Evolutionary conservation across 2,888 invertebrate species (phyloP), one percentile per base, ranked within the genome.

Genomic region (Arctia plantaginis): DNA sequence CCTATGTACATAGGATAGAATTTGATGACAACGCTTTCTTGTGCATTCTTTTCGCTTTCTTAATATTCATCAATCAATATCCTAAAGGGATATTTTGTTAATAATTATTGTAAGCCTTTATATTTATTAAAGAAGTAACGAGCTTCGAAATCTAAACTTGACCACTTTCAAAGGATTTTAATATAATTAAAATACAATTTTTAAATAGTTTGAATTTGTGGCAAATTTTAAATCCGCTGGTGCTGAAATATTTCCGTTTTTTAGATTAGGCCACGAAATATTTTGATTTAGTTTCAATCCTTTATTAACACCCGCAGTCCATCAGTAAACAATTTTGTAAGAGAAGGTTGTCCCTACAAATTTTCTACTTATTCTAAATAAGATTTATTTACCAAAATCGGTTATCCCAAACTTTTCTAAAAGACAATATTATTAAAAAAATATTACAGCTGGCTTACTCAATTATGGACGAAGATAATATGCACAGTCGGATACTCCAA

Each of bases 401-500:
- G 12, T 41, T 41, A 41, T 10, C 41, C 41, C 12, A 41, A 41
- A 41, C 6, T 12, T 1, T 41, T 20, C 0, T 8, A 51, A 51
- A 51, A 51, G 20, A 51, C 51, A 51, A 51, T 51, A 51, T 23
- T 20, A 47, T 20, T 47, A 47, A 20, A 51, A 51, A 51, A 51
- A 23, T 7, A 51, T 51, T 51, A 20, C 12, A 4, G 23, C 18
- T 23, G 35, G 65, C 23, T 23, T 35, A 39, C 65, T 39, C 39
- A 66, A 39, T 39, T 66, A 23, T n/a, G 39, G 75, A 76, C 78
- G 69, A 51, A 75, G 73, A 81, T 67, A 67, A 30, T 79, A 77
- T 82, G 73, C 69, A 82, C 80, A 86, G 77, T 82, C 70, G 72
- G 73, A 77, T 84, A 78, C 72, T 66, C 71, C 74, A 44, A 83